These are phyloP conservation scores for Nannospalax galili DNA, from an alignment of 2,113 vertebrate genomes.

Conservation along the genomic window DNA sequence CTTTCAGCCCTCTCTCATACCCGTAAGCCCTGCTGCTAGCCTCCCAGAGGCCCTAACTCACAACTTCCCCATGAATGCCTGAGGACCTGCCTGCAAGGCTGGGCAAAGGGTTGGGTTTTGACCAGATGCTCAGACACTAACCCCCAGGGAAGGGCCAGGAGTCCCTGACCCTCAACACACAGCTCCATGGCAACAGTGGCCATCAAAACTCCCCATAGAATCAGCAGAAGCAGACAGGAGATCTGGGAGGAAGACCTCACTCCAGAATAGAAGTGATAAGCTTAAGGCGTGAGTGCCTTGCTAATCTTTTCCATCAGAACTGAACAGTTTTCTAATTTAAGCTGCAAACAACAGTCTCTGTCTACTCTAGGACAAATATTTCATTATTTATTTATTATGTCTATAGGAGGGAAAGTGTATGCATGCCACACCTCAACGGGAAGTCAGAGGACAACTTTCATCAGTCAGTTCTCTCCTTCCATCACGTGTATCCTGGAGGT, in stretches of 20 bases:
- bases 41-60: neutral
- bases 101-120: neutral
- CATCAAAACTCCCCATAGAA: neutral
- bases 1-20: neutral
- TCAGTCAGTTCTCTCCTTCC: neutral
- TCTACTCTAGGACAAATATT: neutral
- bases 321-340: neutral
- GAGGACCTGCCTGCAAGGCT: neutral
- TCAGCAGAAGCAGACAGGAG: neutral
- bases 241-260: neutral
- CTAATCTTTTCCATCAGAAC: slow-evolving; percentile 6
- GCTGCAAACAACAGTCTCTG: neutral
- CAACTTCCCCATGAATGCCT: neutral
- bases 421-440: neutral
- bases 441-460: neutral
- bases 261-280: neutral
- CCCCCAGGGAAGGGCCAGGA: neutral
- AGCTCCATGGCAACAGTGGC: neutral
- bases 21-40: neutral
- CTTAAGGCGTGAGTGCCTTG: neutral
- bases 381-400: neutral
- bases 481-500: neutral
- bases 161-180: neutral
- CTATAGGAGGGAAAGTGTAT: neutral
- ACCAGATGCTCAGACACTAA: neutral